phyloP scores from a whole-genome alignment of 2,888 invertebrate species.

The Neocrepidodera transversa region DNA sequence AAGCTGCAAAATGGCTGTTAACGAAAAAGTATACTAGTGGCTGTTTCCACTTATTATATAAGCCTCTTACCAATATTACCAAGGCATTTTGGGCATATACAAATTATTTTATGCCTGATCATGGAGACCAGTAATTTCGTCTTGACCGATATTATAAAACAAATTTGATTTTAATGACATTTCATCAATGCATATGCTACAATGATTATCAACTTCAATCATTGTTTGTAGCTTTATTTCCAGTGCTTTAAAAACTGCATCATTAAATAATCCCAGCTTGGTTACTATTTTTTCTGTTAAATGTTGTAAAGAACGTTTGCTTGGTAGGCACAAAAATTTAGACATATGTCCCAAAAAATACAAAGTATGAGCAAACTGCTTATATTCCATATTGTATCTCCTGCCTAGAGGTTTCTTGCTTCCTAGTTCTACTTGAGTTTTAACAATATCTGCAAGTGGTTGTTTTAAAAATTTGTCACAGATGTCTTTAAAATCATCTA shows the following conservation, averaged over 20 bases:
- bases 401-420: neutral
- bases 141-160: slow-evolving; percentile 18
- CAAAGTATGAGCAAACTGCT: slow-evolving; percentile 3
- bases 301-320: neutral
- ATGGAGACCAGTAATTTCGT: slow-evolving; percentile 19
- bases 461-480: neutral
- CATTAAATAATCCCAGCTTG: neutral
- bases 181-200: slow-evolving; percentile 23
- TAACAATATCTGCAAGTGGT: neutral
- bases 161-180: slow-evolving; percentile 17
- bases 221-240: slow-evolving; percentile 7
- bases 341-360: slow-evolving; percentile 2
- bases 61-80: slow-evolving; percentile 4
- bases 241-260: slow-evolving; percentile 4
- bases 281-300: neutral
- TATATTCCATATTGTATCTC: slow-evolving; percentile 4
- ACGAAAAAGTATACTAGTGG: slow-evolving; percentile 7
- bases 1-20: neutral
- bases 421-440: neutral
- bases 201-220: slow-evolving; percentile 15
- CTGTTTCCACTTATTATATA: slow-evolving; percentile 17
- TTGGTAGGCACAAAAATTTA: slow-evolving; percentile 6
- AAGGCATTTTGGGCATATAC: slow-evolving; percentile 19
- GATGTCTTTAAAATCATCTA: neutral
- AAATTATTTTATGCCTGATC: slow-evolving; percentile 12